Evolutionary conservation across 2,888 invertebrate genomes (phyloP).

Genomic region (Podabrus alpinus): DNA sequence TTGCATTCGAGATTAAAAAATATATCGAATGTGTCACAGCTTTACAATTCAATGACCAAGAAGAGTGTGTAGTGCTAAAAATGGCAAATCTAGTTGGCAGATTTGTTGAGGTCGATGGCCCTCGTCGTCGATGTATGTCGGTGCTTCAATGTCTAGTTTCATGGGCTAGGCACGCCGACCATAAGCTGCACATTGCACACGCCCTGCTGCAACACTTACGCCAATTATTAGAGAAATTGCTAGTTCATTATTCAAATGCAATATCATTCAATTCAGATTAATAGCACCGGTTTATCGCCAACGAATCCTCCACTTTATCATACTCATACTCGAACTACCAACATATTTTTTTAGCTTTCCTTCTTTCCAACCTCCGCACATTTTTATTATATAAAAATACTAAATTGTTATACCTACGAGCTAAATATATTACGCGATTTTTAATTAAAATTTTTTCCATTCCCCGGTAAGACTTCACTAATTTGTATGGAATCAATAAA

Average conservation of each 20-base stretch:
- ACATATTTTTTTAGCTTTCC: background rate
- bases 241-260: conserved; percentile 10
- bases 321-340: background rate
- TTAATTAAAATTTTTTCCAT: background rate
- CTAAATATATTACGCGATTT: background rate
- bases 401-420: background rate
- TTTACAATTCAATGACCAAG: background rate
- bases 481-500: background rate
- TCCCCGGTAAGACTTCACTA: background rate
- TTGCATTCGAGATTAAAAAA: background rate
- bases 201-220: conserved; percentile 26
- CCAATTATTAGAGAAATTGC: conserved; percentile 13
- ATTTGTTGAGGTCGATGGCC: conserved; percentile 42
- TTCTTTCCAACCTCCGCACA: background rate
- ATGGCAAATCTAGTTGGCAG: conserved; percentile 40
- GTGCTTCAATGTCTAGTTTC: conserved; percentile 31
- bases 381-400: background rate
- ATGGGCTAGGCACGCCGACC: conserved; percentile 24
- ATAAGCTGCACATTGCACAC: conserved; percentile 25
- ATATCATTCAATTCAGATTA: conserved; percentile 17
- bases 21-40: background rate
- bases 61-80: conserved; percentile 38
- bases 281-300: conserved; percentile 10
- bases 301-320: background rate
- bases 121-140: conserved; percentile 40